Evolutionary conservation across 2,888 invertebrate species (phyloP).

Genomic region (Drosophila vallismaia): DNA sequence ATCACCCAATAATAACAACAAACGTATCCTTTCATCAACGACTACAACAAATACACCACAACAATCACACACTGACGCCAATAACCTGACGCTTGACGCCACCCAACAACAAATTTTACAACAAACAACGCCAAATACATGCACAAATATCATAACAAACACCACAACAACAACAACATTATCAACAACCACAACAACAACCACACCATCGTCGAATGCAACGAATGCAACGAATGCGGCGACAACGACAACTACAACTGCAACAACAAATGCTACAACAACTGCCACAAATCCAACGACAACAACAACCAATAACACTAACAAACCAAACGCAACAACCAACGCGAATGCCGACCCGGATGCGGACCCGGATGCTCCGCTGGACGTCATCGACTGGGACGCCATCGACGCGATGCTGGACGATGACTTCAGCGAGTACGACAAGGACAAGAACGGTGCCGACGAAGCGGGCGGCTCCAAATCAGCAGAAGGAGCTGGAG

Average conservation of each 20-base stretch:
- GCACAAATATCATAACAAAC: slow-evolving; percentile 77
- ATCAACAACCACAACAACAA: slow-evolving; percentile 83
- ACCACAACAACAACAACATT: slow-evolving; percentile 76
- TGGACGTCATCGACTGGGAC: slow-evolving; percentile 82
- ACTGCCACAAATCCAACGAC: slow-evolving; percentile 66
- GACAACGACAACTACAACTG: slow-evolving; percentile 60
- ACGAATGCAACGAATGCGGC: slow-evolving; percentile 74
- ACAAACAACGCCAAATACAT: slow-evolving; percentile 82
- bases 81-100: slow-evolving; percentile 72
- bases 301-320: slow-evolving; percentile 83
- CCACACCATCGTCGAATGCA: slow-evolving; percentile 79
- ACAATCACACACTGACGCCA: slow-evolving; percentile 75
- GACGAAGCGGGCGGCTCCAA: slow-evolving; percentile 79
- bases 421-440: slow-evolving; percentile 82
- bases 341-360: slow-evolving; percentile 49
- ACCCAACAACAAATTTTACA: slow-evolving; percentile 77
- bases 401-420: slow-evolving; percentile 82
- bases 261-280: slow-evolving; percentile 71
- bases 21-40: slow-evolving; percentile 77
- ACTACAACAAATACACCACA: slow-evolving; percentile 67
- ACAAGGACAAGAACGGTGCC: slow-evolving; percentile 80
- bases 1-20: slow-evolving; percentile 66
- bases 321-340: slow-evolving; percentile 59
- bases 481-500: slow-evolving; percentile 57
- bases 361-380: slow-evolving; percentile 74